These are phyloP conservation scores for Huso huso DNA, from an alignment of 2,797 vertebrate species.

Conservation along the genomic window DNA sequence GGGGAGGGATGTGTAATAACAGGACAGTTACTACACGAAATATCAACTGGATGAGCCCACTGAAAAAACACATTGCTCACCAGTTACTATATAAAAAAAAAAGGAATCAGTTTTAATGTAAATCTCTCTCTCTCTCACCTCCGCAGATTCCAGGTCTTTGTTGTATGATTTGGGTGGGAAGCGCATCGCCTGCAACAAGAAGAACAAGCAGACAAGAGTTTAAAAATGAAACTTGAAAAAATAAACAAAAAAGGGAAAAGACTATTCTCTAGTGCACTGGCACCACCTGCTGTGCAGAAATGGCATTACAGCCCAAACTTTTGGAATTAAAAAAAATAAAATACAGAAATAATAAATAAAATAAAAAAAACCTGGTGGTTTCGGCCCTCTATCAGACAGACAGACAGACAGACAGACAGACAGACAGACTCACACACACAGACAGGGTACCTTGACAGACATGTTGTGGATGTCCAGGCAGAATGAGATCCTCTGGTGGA, in stretches of 20 bases:
- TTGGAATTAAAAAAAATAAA: background rate
- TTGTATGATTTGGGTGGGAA: slow-evolving; percentile 97
- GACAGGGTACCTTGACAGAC: slow-evolving; percentile 79
- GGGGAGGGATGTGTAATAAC: no score
- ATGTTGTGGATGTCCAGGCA: slow-evolving; percentile 98
- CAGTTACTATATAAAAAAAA: no score
- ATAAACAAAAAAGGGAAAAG: background rate
- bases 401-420: no score
- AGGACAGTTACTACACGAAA: no score
- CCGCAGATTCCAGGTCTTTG: slow-evolving; percentile 95
- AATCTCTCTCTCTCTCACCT: slow-evolving; percentile 58
- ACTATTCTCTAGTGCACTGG: no score
- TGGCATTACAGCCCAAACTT: background rate
- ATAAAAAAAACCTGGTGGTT: no score
- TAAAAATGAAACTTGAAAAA: background rate
- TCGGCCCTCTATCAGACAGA: no score
- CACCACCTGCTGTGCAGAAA: background rate
- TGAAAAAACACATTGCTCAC: no score
- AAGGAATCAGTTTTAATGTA: no score
- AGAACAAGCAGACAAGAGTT: background rate
- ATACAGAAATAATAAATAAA: no score
- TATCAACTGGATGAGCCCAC: no score
- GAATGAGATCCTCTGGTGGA: slow-evolving; percentile 96
- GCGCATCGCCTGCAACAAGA: slow-evolving; percentile 77
- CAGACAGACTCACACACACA: background rate